A percentile compares a stretch with the other conserved stretches of the same genome.
Evolutionary conservation across 2,797 vertebrate genomes (phyloP).

Genomic region (Microctenopoma steveboyesi): DNA sequence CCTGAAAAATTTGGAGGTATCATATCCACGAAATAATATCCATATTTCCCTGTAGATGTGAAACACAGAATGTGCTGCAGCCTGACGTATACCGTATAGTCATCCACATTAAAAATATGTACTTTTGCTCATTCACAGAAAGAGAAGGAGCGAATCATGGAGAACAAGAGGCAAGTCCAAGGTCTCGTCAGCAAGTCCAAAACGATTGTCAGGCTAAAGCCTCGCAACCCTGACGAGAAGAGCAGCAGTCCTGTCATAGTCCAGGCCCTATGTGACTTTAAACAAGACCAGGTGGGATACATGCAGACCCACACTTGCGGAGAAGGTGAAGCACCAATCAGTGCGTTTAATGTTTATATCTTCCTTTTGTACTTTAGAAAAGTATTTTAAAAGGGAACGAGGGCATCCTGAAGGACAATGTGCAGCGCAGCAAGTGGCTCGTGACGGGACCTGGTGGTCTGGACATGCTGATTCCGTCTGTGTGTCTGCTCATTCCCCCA

Average conservation of each 20-base stretch:
- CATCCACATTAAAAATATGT: neutral
- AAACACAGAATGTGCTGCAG: neutral
- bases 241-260: slow-evolving; percentile 87
- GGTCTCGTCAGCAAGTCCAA: slow-evolving; percentile 93
- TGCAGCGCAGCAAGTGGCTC: slow-evolving; percentile 95
- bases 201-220: slow-evolving; percentile 92
- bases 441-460: slow-evolving; percentile 96
- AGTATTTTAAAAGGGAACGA: slow-evolving; percentile 91
- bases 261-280: slow-evolving; percentile 95
- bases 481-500: slow-evolving; percentile 93
- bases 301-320: neutral
- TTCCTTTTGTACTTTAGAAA: slow-evolving; percentile 80
- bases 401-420: slow-evolving; percentile 95
- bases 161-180: slow-evolving; percentile 94
- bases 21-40: rapidly evolving
- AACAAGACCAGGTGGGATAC: slow-evolving; percentile 93
- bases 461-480: slow-evolving; percentile 94
- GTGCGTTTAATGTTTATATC: neutral
- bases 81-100: neutral
- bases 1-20: slow-evolving; percentile 93
- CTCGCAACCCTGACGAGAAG: slow-evolving; percentile 91
- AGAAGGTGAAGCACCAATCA: neutral
- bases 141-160: slow-evolving; percentile 90
- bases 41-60: neutral
- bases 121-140: slow-evolving; percentile 76